phyloP scores from a whole-genome alignment of 2,113 vertebrate species.

The Labeo catla region DNA sequence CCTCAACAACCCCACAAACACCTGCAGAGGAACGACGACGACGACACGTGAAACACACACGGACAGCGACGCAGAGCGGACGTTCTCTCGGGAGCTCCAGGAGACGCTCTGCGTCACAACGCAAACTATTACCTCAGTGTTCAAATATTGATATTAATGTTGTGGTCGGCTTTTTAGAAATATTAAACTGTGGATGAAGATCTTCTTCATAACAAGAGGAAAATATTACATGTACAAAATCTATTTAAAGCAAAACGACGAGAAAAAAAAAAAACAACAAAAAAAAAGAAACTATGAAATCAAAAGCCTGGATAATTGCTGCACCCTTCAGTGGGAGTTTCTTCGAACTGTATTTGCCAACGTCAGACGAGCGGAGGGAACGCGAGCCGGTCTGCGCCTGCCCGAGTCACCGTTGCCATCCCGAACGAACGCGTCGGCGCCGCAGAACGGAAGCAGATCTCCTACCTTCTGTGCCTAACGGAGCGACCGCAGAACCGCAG shows the following conservation, averaged over 20 bases:
- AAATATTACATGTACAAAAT: constrained; percentile 41
- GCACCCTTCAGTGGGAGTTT: constrained; percentile 58
- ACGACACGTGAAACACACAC: neutral
- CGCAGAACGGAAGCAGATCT: constrained; percentile 48
- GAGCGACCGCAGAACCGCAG: constrained; percentile 46
- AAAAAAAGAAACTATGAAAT: constrained; percentile 51
- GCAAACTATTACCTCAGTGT: constrained; percentile 65
- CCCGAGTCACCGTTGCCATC: constrained; percentile 6
- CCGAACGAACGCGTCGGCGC: neutral
- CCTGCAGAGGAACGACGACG: constrained; percentile 14
- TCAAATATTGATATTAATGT: constrained; percentile 61
- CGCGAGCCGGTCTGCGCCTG: constrained; percentile 19
- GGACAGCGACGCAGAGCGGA: constrained; percentile 1
- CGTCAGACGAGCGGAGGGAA: constrained; percentile 26
- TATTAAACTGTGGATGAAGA: constrained; percentile 54
- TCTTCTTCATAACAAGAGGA: constrained; percentile 47
- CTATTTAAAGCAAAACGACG: constrained; percentile 36
- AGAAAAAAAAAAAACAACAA: neutral
- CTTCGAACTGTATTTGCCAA: constrained; percentile 56
- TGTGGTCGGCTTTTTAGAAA: constrained; percentile 60
- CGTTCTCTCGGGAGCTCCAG: constrained; percentile 49
- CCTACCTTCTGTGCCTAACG: constrained; percentile 57
- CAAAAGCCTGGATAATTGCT: constrained; percentile 62
- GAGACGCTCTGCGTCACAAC: constrained; percentile 37
- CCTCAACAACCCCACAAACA: constrained; percentile 33